phyloP scores from a whole-genome alignment of 2,113 vertebrate genomes.

The Psittacus erithacus region DNA sequence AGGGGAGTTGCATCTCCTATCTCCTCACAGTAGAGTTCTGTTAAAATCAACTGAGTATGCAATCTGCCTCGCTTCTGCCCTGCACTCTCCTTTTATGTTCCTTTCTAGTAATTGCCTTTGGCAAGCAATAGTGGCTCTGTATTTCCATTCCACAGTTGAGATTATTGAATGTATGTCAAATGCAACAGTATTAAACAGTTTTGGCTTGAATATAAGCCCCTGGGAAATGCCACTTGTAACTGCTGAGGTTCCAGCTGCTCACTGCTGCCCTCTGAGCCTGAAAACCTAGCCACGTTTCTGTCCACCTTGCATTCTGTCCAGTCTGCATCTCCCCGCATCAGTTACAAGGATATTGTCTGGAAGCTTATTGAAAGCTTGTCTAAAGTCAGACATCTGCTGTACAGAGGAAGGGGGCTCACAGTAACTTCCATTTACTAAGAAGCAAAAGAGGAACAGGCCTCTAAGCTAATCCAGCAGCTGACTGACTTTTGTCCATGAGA shows the following conservation, averaged over 20 bases:
- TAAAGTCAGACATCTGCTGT: neutral
- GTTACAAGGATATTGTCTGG: neutral
- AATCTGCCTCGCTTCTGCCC: neutral
- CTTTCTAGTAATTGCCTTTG: neutral
- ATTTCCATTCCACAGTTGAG: neutral
- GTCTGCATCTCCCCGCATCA: neutral
- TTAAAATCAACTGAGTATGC: neutral
- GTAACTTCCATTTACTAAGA: neutral
- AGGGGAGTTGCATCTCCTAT: neutral
- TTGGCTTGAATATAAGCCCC: neutral
- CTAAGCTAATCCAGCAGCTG: neutral
- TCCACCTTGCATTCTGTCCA: neutral
- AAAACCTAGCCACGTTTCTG: neutral
- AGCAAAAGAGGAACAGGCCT: neutral
- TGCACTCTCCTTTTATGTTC: neutral
- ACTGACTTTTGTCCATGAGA: neutral
- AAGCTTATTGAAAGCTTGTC: neutral
- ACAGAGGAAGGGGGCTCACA: neutral
- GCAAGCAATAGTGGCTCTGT: neutral
- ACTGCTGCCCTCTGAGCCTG: neutral
- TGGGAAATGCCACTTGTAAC: neutral
- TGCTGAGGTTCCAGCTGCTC: neutral
- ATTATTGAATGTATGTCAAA: neutral
- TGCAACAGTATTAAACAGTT: neutral
- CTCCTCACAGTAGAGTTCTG: neutral